Base-by-base conservation (phyloP, 2,888 invertebrate genomes). In the Dioctria rufipes region DNA sequence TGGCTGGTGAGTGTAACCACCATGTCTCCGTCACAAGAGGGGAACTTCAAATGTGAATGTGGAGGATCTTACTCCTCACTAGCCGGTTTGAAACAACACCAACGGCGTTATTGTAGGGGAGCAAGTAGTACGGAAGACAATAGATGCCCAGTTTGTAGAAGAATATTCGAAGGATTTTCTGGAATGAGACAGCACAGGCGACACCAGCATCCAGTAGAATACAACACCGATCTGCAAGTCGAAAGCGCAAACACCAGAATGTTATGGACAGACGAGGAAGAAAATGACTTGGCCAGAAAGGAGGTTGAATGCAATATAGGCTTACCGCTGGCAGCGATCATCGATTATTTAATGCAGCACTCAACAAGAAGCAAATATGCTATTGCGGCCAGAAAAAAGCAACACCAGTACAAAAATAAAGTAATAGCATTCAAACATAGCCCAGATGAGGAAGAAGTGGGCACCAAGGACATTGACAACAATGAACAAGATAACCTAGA, bases 71-170 rank as follows among this genome's bases (percentile, higher is more conserved):
- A 58, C 58, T 5, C 58, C 58, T 58, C 58, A 11, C 8, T 9
- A 58, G 58, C 58, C n/a, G 58, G 58, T 13, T 58, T 58, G 25
- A 58, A 58, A n/a, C 58, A 58, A 58, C 58, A 58, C 58, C 58
- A 58, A 13, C 8, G 58, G 5, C n/a, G 58, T 4, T 58, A 13
- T 13, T 58, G 58, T 11, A 58, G n/a, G 11, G 58, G 58, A 11
- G n/a, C 58, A 5, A 11, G 8, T 13, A 11, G 25, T 11, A 11
- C 11, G 8, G 58, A 58, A 11, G 58, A 58, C 11, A 49, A 2
- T 13, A 58, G n/a, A n/a, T 58, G 58, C 58, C 11, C 11, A 11
- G 5, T 58, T 1, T 58, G 58, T 11, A n/a, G 11, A 9, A 58
- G 1, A n/a, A 13, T 1, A n/a, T 58, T 13, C n/a, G 5, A 11